Conservation (phyloP, 2,113 vertebrate species). For the Trinectes maculatus region DNA sequence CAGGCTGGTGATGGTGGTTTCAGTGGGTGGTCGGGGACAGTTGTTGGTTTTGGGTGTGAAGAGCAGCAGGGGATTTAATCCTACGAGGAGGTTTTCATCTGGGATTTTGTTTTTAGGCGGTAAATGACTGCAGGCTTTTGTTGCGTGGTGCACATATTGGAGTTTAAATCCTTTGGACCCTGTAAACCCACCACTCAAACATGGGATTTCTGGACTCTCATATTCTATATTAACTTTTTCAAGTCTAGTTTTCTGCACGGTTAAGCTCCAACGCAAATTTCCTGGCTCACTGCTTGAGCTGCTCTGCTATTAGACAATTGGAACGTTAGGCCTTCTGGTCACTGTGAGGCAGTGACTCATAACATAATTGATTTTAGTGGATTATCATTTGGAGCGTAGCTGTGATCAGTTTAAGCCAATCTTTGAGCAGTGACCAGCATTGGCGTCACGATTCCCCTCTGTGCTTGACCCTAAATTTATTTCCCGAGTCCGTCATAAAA, state of each 20-base stretch:
- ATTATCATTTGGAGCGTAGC: slow-evolving; percentile 24
- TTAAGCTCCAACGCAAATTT: neutral
- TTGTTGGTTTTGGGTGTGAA: slow-evolving; percentile 72
- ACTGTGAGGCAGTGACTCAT: slow-evolving; percentile 32
- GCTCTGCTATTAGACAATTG: neutral
- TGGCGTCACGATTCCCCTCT: neutral
- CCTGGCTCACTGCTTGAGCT: neutral
- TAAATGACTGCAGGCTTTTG: slow-evolving; percentile 31
- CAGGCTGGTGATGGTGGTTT: slow-evolving; percentile 12
- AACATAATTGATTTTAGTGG: slow-evolving; percentile 23
- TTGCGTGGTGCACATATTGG: slow-evolving; percentile 44
- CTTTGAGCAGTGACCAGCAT: slow-evolving; percentile 3
- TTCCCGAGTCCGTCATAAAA: slow-evolving; percentile 59
- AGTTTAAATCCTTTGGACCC: slow-evolving; percentile 50
- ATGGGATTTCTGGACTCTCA: slow-evolving; percentile 1
- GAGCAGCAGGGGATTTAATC: slow-evolving; percentile 63
- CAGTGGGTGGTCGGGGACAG: slow-evolving; percentile 54
- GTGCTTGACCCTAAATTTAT: slow-evolving; percentile 48
- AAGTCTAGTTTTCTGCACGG: neutral
- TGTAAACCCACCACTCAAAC: slow-evolving; percentile 1
- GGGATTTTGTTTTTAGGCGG: slow-evolving; percentile 61
- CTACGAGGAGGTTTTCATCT: slow-evolving; percentile 69
- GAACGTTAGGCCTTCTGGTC: slow-evolving; percentile 18
- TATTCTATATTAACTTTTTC: no score
- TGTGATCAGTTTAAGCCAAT: slow-evolving; percentile 29